phyloP scores from a whole-genome alignment of 2,113 vertebrate species.

The Taurulus bubalis region DNA sequence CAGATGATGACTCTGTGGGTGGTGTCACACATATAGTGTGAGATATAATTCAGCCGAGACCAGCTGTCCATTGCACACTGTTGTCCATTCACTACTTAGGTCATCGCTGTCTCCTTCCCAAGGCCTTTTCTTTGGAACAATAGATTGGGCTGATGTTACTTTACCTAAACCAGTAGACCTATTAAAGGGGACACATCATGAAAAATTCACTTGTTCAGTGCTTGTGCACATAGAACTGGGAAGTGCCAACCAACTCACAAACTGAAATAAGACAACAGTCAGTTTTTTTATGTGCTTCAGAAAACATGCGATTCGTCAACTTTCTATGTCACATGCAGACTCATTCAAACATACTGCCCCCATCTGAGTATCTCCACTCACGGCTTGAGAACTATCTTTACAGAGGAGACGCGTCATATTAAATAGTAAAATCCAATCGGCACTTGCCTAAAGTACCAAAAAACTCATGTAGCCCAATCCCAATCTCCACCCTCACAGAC shows the following conservation, averaged over 20 bases:
- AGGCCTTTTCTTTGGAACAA: background rate
- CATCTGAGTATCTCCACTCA: background rate
- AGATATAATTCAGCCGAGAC: constrained; percentile 61
- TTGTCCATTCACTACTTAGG: constrained; percentile 28
- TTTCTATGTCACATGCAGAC: background rate
- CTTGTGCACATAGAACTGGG: background rate
- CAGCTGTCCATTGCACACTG: constrained; percentile 53
- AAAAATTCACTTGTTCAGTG: background rate
- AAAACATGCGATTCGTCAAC: background rate
- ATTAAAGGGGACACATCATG: background rate
- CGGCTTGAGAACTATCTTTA: background rate
- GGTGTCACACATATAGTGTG: constrained; percentile 65
- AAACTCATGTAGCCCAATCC: background rate
- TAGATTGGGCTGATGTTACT: background rate
- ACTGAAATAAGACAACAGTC: background rate
- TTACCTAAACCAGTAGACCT: background rate
- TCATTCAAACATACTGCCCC: background rate
- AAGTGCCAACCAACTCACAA: background rate
- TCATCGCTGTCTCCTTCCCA: constrained; percentile 14
- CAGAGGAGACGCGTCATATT: background rate
- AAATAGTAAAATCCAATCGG: background rate
- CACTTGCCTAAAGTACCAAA: background rate
- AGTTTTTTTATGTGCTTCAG: background rate
- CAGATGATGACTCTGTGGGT: constrained; percentile 75
- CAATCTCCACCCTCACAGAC: too few relatives aligned